phyloP scores from a whole-genome alignment of 2,888 invertebrate species.

The Leucophora obtusa region DNA sequence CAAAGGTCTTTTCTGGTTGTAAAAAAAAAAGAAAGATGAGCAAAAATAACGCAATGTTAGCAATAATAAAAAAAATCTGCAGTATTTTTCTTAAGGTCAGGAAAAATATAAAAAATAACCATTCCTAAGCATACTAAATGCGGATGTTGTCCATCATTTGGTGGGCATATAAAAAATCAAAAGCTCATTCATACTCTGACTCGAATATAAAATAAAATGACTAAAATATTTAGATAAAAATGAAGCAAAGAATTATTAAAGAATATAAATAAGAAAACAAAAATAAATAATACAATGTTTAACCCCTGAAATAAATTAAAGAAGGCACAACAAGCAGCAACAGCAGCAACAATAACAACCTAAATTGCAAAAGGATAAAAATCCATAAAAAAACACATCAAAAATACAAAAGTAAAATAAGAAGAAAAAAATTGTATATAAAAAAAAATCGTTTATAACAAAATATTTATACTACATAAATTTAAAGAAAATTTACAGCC shows the following conservation, averaged over 20 bases:
- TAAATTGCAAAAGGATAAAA: slow-evolving; percentile 5
- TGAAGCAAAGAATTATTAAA: slow-evolving; percentile 8
- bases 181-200: background rate
- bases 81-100: slow-evolving; percentile 14
- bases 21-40: slow-evolving; percentile 1
- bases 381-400: slow-evolving; percentile 4
- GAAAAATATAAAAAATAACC: slow-evolving; percentile 4
- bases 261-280: slow-evolving; percentile 53
- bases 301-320: slow-evolving; percentile 47
- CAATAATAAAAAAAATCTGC: slow-evolving; percentile 31
- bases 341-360: background rate
- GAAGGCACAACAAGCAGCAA: slow-evolving; percentile 1
- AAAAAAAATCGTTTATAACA: slow-evolving; percentile 15
- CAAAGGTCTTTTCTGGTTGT: slow-evolving; percentile 15
- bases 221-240: background rate
- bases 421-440: slow-evolving; percentile 9
- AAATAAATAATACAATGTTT: slow-evolving; percentile 51
- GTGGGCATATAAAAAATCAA: background rate
- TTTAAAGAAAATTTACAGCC: too few relatives aligned
- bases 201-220: background rate
- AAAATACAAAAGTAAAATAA: background rate
- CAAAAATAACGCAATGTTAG: slow-evolving; percentile 19
- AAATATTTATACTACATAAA: background rate
- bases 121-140: slow-evolving; percentile 13
- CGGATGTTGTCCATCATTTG: slow-evolving; percentile 29